phyloP scores from a whole-genome alignment of 2,113 vertebrate species.

The Clupea harengus region DNA sequence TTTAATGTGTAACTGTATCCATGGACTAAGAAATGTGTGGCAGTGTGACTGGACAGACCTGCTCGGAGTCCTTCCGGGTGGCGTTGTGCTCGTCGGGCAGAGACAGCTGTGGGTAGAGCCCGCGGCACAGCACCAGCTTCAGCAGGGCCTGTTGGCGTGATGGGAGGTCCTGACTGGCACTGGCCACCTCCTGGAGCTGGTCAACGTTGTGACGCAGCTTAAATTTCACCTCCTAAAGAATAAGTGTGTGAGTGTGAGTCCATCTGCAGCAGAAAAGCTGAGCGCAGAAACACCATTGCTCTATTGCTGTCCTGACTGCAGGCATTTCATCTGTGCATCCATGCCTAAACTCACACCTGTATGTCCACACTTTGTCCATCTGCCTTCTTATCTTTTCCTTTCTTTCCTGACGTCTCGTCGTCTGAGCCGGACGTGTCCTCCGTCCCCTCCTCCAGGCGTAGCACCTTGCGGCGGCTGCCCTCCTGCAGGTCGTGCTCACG shows the following conservation, averaged over 20 bases:
- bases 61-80: constrained; percentile 85
- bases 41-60: constrained; percentile 64
- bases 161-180: constrained; percentile 68
- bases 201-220: constrained; percentile 83
- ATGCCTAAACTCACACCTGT: constrained; percentile 70
- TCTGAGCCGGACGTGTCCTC: constrained; percentile 67
- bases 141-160: constrained; percentile 74
- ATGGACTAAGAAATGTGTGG: too few relatives aligned
- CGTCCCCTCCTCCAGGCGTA: constrained; percentile 70
- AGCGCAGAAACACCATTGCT: too few relatives aligned
- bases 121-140: constrained; percentile 81
- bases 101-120: constrained; percentile 88
- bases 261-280: neutral
- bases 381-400: constrained; percentile 51
- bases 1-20: neutral
- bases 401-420: constrained; percentile 31
- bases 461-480: constrained; percentile 73
- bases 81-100: constrained; percentile 83
- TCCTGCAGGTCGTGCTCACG: constrained; percentile 71
- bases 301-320: too few relatives aligned
- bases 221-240: constrained; percentile 86
- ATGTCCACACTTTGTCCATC: constrained; percentile 73
- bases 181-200: constrained; percentile 74
- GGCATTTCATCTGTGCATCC: too few relatives aligned
- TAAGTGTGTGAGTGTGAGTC: neutral